These are phyloP conservation scores for Tragelaphus imberbis DNA, from an alignment of 2,113 vertebrate species.

Conservation along the genomic window DNA sequence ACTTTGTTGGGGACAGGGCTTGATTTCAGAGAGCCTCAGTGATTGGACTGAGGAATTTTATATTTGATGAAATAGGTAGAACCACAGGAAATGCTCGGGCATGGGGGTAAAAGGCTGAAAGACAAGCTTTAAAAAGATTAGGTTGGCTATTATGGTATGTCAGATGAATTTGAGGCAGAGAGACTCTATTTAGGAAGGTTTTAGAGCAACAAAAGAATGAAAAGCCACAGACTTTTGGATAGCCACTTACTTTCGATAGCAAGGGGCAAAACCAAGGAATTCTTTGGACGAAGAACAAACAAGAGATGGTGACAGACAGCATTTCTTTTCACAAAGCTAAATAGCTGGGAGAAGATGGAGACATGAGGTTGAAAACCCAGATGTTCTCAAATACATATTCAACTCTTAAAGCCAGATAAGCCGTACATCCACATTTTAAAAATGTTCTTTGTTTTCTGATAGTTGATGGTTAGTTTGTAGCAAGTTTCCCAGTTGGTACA, in stretches of 20 bases:
- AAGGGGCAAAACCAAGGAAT: background rate
- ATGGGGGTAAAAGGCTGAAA: background rate
- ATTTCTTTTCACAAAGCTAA: background rate
- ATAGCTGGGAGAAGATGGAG: background rate
- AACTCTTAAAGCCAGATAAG: background rate
- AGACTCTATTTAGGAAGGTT: slow-evolving; percentile 36
- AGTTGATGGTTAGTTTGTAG: background rate
- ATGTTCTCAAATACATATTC: slow-evolving; percentile 1
- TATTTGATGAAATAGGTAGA: background rate
- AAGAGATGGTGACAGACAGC: background rate
- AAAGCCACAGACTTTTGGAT: background rate
- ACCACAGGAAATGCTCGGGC: background rate
- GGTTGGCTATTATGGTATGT: background rate
- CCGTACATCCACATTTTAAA: background rate
- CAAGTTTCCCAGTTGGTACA: background rate
- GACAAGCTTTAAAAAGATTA: slow-evolving; percentile 38
- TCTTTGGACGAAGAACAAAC: slow-evolving; percentile 5
- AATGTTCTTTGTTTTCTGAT: background rate
- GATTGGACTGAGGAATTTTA: background rate
- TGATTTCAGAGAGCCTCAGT: background rate
- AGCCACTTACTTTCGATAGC: background rate
- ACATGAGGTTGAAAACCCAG: background rate
- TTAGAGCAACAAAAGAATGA: slow-evolving; percentile 36
- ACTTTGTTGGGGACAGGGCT: background rate
- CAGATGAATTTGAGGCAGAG: background rate